Conservation (phyloP, 2,888 invertebrate species). For the Diogma glabrata region DNA sequence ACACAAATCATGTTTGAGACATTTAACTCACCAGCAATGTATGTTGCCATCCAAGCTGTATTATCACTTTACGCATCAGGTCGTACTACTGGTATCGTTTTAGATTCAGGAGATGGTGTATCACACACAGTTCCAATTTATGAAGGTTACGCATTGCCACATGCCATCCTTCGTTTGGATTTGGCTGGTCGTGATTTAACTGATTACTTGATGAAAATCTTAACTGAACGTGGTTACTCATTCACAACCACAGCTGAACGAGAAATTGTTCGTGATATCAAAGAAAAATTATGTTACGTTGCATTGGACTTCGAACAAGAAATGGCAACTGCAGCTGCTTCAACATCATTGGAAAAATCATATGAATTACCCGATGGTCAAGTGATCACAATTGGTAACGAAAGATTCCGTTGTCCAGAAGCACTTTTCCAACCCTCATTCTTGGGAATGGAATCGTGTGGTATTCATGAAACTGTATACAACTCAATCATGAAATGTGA, state of each 20-base stretch:
- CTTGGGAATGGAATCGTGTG: slow-evolving; percentile 70
- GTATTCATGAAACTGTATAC: slow-evolving; percentile 89
- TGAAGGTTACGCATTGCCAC: slow-evolving; percentile 86
- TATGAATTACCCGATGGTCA: slow-evolving; percentile 90
- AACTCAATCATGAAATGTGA: slow-evolving; percentile 97
- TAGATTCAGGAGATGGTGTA: slow-evolving; percentile 92
- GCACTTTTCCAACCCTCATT: slow-evolving; percentile 90
- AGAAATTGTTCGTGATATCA: slow-evolving; percentile 90
- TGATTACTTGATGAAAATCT: slow-evolving; percentile 88
- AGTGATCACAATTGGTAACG: slow-evolving; percentile 86
- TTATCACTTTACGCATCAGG: slow-evolving; percentile 88
- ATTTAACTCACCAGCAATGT: slow-evolving; percentile 89
- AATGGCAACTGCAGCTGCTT: slow-evolving; percentile 87
- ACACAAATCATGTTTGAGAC: slow-evolving; percentile 90
- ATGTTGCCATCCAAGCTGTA: slow-evolving; percentile 89
- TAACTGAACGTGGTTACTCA: slow-evolving; percentile 82
- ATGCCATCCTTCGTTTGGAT: slow-evolving; percentile 86
- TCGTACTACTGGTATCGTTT: slow-evolving; percentile 92
- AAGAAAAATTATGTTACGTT: slow-evolving; percentile 86
- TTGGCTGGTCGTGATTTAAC: slow-evolving; percentile 87
- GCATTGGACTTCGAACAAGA: slow-evolving; percentile 88
- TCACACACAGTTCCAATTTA: slow-evolving; percentile 94
- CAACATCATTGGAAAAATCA: slow-evolving; percentile 85
- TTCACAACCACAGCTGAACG: slow-evolving; percentile 88
- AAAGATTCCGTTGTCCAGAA: slow-evolving; percentile 92